These are phyloP conservation scores for Chrysodeixis includens DNA, from an alignment of 2,888 invertebrate species.

Conservation along the genomic window DNA sequence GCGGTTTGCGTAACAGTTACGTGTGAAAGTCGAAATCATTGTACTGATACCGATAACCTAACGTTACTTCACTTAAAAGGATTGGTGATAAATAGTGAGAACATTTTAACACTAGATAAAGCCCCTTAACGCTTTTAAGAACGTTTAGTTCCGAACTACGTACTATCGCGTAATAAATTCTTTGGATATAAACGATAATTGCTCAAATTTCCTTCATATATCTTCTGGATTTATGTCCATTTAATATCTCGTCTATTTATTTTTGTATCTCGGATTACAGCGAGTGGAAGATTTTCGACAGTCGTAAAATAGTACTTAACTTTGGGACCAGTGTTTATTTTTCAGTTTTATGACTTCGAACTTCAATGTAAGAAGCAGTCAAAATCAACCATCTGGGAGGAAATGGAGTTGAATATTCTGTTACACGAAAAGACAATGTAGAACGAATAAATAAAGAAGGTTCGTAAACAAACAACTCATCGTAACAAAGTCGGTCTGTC, in stretches of 20 bases:
- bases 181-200: conserved; percentile 46
- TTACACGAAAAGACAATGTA: conserved; percentile 41
- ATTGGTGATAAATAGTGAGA: conserved; percentile 66
- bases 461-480: conserved; percentile 50
- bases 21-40: conserved; percentile 78
- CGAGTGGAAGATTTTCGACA: conserved; percentile 50
- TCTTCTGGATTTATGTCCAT: conserved; percentile 69
- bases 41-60: conserved; percentile 69
- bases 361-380: conserved; percentile 50
- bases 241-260: conserved; percentile 50
- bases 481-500: conserved; percentile 47
- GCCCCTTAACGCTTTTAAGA: conserved; percentile 51
- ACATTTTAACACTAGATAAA: conserved; percentile 65
- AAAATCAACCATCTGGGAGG: conserved; percentile 34
- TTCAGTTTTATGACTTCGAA: conserved; percentile 55
- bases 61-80: conserved; percentile 75
- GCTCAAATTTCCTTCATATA: conserved; percentile 44
- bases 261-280: conserved; percentile 50
- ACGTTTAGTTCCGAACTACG: conserved; percentile 41
- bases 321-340: conserved; percentile 54
- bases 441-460: conserved; percentile 44
- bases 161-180: conserved; percentile 56
- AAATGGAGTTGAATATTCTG: conserved; percentile 40
- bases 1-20: conserved; percentile 72
- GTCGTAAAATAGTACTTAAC: conserved; percentile 57